These are phyloP conservation scores for Notothenia rossii DNA, from an alignment of 2,113 vertebrate genomes.

Conservation along the genomic window DNA sequence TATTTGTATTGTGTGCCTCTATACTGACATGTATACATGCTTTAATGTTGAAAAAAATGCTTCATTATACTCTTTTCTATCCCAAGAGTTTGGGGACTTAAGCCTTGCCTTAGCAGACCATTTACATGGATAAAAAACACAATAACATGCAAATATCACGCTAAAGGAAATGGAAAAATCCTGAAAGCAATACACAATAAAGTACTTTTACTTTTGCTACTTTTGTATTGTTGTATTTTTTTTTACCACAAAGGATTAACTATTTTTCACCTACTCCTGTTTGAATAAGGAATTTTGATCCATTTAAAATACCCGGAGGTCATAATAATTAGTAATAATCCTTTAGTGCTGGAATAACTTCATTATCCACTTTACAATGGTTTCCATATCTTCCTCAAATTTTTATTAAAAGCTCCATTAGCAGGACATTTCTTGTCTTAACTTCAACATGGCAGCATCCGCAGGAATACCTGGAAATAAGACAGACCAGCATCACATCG, in stretches of 20 bases:
- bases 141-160: too few species aligned
- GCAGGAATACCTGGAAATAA: conserved; percentile 13
- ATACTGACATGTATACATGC: too few species aligned
- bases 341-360: background rate
- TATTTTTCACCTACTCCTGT: too few species aligned
- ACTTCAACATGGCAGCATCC: conserved; percentile 8
- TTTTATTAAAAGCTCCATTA: conserved; percentile 9
- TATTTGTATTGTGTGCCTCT: too few species aligned
- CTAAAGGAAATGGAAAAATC: too few species aligned
- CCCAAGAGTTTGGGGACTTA: too few species aligned
- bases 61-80: too few species aligned
- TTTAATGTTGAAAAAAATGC: too few species aligned
- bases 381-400: background rate
- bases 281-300: too few species aligned
- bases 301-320: background rate
- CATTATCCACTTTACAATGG: background rate
- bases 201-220: background rate
- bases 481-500: conserved; percentile 27
- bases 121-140: too few species aligned
- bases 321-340: conserved; percentile 18
- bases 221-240: background rate
- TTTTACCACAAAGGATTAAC: too few species aligned
- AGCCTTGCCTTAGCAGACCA: too few species aligned
- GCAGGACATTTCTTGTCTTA: conserved; percentile 27
- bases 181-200: background rate